phyloP scores from a whole-genome alignment of 2,797 vertebrate species.

The Lacerta agilis region DNA sequence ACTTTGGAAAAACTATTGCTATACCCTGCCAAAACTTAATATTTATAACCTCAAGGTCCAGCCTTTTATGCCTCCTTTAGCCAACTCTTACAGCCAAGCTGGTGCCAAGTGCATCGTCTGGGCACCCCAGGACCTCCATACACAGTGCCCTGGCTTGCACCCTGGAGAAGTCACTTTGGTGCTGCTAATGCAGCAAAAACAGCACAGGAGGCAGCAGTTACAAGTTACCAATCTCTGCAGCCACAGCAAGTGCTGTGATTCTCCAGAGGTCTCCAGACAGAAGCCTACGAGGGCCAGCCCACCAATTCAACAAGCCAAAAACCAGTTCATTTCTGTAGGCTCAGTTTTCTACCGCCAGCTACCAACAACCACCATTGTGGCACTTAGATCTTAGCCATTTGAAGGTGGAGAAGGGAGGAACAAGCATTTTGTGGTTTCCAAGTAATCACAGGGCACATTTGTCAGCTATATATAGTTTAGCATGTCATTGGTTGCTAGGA shows the following conservation, averaged over 20 bases:
- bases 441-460: slow-evolving; percentile 11
- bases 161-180: no score
- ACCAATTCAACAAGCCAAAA: not conserved
- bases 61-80: not conserved
- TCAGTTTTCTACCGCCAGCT: not conserved
- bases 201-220: no score
- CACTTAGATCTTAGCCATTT: not conserved
- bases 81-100: no score
- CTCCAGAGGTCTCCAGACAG: no score
- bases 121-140: no score
- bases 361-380: not conserved
- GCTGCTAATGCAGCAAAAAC: no score
- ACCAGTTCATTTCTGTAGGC: not conserved
- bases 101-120: no score
- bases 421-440: slow-evolving; percentile 7
- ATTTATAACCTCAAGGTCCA: not conserved
- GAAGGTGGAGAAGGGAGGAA: not conserved
- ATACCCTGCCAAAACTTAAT: not conserved
- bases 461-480: not conserved
- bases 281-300: not conserved
- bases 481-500: slow-evolving; percentile 4
- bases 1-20: not conserved
- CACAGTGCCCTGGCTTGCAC: no score
- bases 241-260: no score
- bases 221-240: no score